Evolutionary conservation across 2,113 vertebrate genomes (phyloP), one percentile per base, ranked within the genome.

Genomic region (Megaleporinus macrocephalus): DNA sequence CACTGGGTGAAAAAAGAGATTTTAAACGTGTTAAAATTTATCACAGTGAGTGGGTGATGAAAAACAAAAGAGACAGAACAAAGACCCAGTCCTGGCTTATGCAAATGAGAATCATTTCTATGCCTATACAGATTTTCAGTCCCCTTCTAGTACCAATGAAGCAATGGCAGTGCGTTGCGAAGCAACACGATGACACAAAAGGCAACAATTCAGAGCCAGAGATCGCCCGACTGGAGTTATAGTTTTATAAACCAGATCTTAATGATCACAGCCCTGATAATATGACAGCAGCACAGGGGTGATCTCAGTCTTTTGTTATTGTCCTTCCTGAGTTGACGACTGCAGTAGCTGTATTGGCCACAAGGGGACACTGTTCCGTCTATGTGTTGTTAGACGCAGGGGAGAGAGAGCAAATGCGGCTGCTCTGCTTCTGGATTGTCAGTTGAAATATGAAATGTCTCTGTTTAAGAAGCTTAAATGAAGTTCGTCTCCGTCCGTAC

Each of bases 301-400:
- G 65, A 41, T 53, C n/a, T 36, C 57, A 59, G 59, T 73, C 78
- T 63, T n/a, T 73, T 41, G 41, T 65, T 26, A 18, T 13, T 26
- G 62, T 61, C 53, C 62, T 79, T 84, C 82, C 82, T 83, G 82
- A 84, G 82, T 75, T 61, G 36, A 47, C 13, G 63, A 75, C 71
- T 62, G 72, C 53, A 79, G 55, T 33, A 76, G 15, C 49, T 75
- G 36, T 27, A 41, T 82, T 62, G 62, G 69, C 74, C 77, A 84
- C n/a, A 84, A 4, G 53, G 63, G 15, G 62, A 53, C 65, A 49
- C n/a, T 29, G n/a, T 26, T 62, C 68, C 27, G 20, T 66, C 36
- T 5, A 1, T 44, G 41, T 72, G 30, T 26, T 26, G 69, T 26
- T n/a, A 15, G 18, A 70, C 66, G 24, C 4, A 44, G 22, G 30